Base-by-base conservation (phyloP, 2,797 vertebrate species). In the Sebastes glaucus region DNA sequence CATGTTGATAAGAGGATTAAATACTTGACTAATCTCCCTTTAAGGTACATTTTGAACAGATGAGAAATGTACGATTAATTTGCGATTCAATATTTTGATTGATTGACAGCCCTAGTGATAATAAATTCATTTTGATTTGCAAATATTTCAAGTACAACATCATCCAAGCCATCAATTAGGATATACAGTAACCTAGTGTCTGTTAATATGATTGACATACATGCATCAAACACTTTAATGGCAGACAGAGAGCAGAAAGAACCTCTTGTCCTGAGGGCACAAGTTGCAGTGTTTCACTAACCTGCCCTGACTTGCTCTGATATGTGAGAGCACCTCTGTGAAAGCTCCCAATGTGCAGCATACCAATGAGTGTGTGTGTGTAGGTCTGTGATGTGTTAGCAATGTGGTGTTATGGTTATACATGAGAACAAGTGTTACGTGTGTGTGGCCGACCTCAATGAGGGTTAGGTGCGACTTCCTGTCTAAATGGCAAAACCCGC, bases 301-400 rank as follows among this genome's bases (percentile, higher is more conserved):
- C 84, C 35, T 82, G 89, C 77, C 35, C 64, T 3, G 57, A 88
- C 84, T 78, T 0, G 83, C 66, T 83, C 32, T 63, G 49, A 90
- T 30, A 87, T 74, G 76, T 6, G 65, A 80, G 57, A 71, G 59
- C 55, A 65, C 35, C 60, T 69, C 30, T 61, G 22, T 42, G 33
- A 28, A 71, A 62, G 33, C 57, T 56, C 16, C 32, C 59, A 73
- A 11, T 64, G 53, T 74, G 63, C 61, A n/a, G 56, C 62, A 74
- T 8, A 66, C 67, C 55, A 2, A n/a, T 57, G 25, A 35, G 5
- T n/a, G 16, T 74, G 62, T 81, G 66, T 71, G 59, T 71, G 59
- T 67, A 23, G 28, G 20, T 77, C 20, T 81, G 59, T 60, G 52
- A 69, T 61, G 59, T 66, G 66, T 77, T 65, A 71, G 25, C 57